Conservation (phyloP, 2,797 vertebrate genomes). For the Oreortyx pictus region DNA sequence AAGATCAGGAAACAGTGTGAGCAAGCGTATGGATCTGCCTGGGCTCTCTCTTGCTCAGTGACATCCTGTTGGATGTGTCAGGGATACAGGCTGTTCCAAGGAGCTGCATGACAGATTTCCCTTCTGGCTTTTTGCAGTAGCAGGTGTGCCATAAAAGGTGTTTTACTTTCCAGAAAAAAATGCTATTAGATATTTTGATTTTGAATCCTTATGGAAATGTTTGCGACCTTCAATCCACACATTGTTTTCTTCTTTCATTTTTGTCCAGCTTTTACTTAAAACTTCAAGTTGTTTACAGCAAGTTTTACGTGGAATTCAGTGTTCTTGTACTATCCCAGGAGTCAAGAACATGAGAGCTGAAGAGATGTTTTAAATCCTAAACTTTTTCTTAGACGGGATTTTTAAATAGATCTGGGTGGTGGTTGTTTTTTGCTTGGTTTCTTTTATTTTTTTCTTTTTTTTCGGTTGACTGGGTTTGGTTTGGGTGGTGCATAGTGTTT, state of each 20-base stretch:
- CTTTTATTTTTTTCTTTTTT: too few species aligned
- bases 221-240: not conserved
- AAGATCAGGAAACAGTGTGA: not conserved
- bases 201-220: too few species aligned
- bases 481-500: not conserved
- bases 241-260: not conserved
- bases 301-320: not conserved
- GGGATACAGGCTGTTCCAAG: not conserved
- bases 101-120: not conserved
- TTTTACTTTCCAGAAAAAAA: not conserved
- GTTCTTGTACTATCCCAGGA: not conserved
- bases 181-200: not conserved
- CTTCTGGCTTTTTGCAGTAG: not conserved
- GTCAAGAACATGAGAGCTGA: not conserved
- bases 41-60: not conserved
- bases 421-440: accelerated
- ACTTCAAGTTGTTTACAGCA: not conserved
- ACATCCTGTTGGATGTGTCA: not conserved
- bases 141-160: not conserved
- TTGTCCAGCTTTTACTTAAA: not conserved
- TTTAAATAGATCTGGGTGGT: not conserved
- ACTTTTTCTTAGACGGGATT: not conserved
- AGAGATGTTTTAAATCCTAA: not conserved
- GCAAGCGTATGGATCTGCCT: not conserved
- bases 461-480: not conserved